Percentiles rank a stretch among this genome's conserved stretches.
These are phyloP conservation scores for Aphis gossypii DNA, from an alignment of 1,140 invertebrate genomes.

Conservation along the genomic window DNA sequence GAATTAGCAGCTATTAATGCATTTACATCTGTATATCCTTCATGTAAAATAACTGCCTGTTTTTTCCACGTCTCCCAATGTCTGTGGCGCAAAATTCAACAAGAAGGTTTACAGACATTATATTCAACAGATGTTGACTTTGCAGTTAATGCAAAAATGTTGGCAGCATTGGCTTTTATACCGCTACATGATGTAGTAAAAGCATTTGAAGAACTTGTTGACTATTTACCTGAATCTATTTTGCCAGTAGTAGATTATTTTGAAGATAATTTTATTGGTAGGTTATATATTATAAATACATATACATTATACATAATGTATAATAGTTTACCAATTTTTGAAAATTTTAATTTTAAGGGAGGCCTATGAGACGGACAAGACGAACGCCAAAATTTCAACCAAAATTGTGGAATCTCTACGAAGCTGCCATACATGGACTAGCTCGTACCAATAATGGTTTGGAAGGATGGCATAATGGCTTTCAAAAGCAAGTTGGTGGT, in stretches of 20 bases:
- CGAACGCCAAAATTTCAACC: no score
- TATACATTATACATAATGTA: no score
- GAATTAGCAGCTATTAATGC: background rate
- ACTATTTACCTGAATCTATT: background rate
- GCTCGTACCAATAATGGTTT: no score
- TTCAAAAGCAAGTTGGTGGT: no score
- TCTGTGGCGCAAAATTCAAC: background rate
- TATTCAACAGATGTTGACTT: background rate
- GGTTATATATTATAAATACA: no score
- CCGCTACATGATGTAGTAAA: background rate
- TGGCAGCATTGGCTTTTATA: background rate
- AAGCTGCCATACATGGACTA: no score
- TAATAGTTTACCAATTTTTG: no score
- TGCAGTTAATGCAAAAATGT: background rate
- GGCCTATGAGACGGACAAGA: no score
- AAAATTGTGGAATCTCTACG: no score
- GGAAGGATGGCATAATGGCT: no score
- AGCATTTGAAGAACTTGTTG: background rate
- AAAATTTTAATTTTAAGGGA: no score
- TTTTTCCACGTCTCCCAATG: background rate
- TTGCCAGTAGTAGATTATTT: background rate
- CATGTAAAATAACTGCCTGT: background rate
- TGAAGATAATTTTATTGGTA: no score
- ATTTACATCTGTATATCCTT: background rate
- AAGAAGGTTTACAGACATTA: background rate